Base-by-base conservation (phyloP, 2,113 vertebrate species). In the Cricetomys ansorgei region DNA sequence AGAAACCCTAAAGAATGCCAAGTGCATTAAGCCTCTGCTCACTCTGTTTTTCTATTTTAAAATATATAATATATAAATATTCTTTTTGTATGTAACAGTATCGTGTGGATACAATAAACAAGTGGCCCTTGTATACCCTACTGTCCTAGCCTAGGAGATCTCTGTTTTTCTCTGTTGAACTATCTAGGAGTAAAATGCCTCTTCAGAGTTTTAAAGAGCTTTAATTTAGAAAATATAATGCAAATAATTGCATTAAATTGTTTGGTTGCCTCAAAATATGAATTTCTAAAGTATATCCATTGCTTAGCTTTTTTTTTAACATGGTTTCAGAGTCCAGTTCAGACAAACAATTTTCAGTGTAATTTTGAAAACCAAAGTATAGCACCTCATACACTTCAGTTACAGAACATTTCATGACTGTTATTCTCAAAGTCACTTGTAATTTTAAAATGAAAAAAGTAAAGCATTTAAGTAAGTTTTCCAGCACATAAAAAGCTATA, bases 181-280 rank as follows among this genome's bases (percentile, higher is more conserved):
- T 89, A 69, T 48, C 6, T 88, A 7, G 48, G 17, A 67, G 0
- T 23, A 94, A 77, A 40, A 91, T 65, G 9, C 15, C 57, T 96
- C 89, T 93, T 93, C 50, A 67, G 64, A 97, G 25, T 85, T 79
- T 76, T 25, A 16, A 69, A 2, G 45, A 69, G 48, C 7, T 92
- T 92, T 92, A 50, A 86, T 75, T 69, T 85, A 93, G 40, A 95
- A 94, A 76, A 27, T 62, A 64, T 72, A 76, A 57, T 67, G 12
- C 96, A 86, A 95, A 83, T 88, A 94, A 93, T 31, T 17, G 29
- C 70, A 77, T 85, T 90, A 94, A 93, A 94, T 75, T 96, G 53
- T 87, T 92, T n/a, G 31, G 34, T 94, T 89, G 25, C 45, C 91
- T 96, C 73, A 95, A 92, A 70, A 59, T 57, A 50, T 64, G 67